Evolutionary conservation across 1,140 invertebrate genomes (phyloP), one percentile per base, ranked within the genome.

Genomic region (Lethrus apterus): DNA sequence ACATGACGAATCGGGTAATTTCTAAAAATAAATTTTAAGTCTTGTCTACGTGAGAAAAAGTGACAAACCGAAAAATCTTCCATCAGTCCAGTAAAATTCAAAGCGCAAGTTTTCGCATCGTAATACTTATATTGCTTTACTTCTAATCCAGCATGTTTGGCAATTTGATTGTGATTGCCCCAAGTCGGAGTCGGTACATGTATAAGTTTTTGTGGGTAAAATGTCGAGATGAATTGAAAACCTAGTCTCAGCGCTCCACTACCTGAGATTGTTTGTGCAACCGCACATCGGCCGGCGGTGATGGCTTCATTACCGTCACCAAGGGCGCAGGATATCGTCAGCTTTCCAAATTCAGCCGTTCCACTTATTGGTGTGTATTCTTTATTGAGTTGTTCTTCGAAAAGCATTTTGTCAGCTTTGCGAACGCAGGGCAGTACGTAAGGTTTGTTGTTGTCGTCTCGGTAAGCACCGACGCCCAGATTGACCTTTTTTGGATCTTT

Each of bases 131-230:
- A 99, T 14, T 83, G 77, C 66, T 97, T 93, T 1, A 95, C 82
- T 18, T 82, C 70, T 40, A 99, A 66, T 9, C 89, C 87, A 35
- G 88, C 75, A 59, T 90, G 84, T 71, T 90, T 94, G 70, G 96
- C 95, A 51, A 99, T 80, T 21, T 93, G 90, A 1, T 79, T 83
- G 66, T 99, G 96, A 68, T 99, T 99, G 36, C 93, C 95, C 97
- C 97, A 99, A 0, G 95, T 87, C 5, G 96, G 96, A 10, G 78
- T 77, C 11, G 96, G 93, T 54, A 98, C 59, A 71, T 93, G 98
- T 38, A 99, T 75, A 44, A 83, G 83, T 69, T 96, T 96, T 44
- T 76, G 79, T 7, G 80, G 74, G 67, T 91, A 92, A 69, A 89
- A 96, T 54, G 81, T 81, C 52, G 82, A 80, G 32, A 99, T 67